These are phyloP conservation scores for Rhysida immarginata DNA, from an alignment of 1,140 invertebrate genomes.

Conservation along the genomic window DNA sequence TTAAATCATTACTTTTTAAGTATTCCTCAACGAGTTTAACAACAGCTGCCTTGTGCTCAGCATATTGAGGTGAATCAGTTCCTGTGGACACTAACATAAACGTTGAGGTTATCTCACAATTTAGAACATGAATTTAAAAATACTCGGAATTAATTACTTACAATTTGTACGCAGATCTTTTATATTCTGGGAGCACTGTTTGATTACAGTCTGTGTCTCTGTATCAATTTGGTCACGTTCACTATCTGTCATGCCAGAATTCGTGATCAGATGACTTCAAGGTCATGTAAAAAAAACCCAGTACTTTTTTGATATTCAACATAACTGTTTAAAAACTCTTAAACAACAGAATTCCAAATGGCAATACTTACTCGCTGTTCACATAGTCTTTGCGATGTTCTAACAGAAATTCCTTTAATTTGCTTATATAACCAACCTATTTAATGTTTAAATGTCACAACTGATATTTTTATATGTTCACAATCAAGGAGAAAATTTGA, in stretches of 20 bases:
- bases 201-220: slow-evolving; percentile 67
- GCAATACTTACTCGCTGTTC: slow-evolving; percentile 51
- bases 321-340: too few relatives aligned
- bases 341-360: too few relatives aligned
- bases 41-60: slow-evolving; percentile 26
- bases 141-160: slow-evolving; percentile 5
- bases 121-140: background rate
- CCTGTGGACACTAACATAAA: background rate
- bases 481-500: too few relatives aligned
- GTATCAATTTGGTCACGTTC: slow-evolving; percentile 73
- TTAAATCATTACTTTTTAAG: slow-evolving; percentile 27
- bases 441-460: background rate
- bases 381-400: slow-evolving; percentile 73
- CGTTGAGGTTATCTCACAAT: background rate
- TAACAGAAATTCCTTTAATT: slow-evolving; percentile 59
- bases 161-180: slow-evolving; percentile 51
- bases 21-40: slow-evolving; percentile 28
- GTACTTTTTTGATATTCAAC: too few relatives aligned
- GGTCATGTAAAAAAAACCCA: too few relatives aligned
- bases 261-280: too few relatives aligned
- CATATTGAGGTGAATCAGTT: background rate
- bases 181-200: slow-evolving; percentile 56
- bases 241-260: slow-evolving; percentile 55
- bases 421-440: slow-evolving; percentile 50
- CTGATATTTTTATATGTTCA: slow-evolving; percentile 5